Conservation (phyloP, 2,797 vertebrate species). For the Pseudocheirus occidentalis region DNA sequence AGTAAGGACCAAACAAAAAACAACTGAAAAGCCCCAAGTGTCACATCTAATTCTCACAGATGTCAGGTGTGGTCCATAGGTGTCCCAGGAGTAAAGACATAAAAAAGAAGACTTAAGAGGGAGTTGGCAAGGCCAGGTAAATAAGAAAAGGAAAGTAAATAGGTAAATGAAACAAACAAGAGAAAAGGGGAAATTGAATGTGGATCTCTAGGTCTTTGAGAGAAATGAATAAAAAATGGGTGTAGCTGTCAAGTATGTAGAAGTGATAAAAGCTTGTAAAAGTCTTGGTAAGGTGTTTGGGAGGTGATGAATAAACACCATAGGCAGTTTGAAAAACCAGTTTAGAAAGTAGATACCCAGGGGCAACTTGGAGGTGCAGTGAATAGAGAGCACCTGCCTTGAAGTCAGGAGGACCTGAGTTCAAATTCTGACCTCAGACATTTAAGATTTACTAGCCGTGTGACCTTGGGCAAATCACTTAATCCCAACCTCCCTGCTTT, state of each 20-base stretch:
- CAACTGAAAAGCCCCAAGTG: not conserved
- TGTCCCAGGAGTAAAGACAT: not conserved
- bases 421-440: too few relatives aligned
- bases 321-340: not conserved
- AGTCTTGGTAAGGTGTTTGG: not conserved
- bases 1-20: not conserved
- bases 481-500: too few relatives aligned
- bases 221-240: not conserved
- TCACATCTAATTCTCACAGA: not conserved
- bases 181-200: not conserved
- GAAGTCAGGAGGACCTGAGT: too few relatives aligned
- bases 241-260: not conserved
- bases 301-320: not conserved
- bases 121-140: not conserved
- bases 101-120: not conserved
- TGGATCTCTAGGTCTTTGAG: not conserved
- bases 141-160: not conserved
- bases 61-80: not conserved
- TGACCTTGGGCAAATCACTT: too few relatives aligned
- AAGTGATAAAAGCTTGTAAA: not conserved
- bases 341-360: not conserved
- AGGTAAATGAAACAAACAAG: not conserved
- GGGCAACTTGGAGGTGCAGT: too few relatives aligned
- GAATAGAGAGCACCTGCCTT: too few relatives aligned
- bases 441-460: too few relatives aligned